Percentiles rank a stretch among this genome's conserved stretches.
These are phyloP conservation scores for Chrysolina oricalcia DNA, from an alignment of 2,888 invertebrate species.

Conservation along the genomic window DNA sequence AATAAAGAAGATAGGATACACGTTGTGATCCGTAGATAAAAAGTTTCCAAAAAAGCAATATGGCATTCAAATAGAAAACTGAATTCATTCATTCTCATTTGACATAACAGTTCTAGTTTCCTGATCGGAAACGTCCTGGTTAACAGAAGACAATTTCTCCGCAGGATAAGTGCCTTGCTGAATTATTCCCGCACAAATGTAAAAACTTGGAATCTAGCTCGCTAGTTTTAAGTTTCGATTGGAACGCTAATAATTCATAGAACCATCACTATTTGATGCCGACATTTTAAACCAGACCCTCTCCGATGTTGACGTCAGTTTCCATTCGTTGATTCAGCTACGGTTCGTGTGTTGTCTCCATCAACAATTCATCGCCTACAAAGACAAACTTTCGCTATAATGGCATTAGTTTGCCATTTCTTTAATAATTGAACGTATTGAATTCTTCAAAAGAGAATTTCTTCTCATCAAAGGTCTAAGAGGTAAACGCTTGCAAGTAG, in stretches of 20 bases:
- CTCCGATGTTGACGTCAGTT: conserved; percentile 63
- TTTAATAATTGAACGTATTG: conserved; percentile 59
- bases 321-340: conserved; percentile 65
- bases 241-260: conserved; percentile 65
- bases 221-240: conserved; percentile 66
- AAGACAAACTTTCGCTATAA: conserved; percentile 61
- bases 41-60: too few species aligned
- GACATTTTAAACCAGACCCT: conserved; percentile 65
- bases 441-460: conserved; percentile 56
- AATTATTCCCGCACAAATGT: conserved; percentile 63
- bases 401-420: conserved; percentile 53
- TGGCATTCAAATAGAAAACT: too few species aligned
- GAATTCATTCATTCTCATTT: too few species aligned
- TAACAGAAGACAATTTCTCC: too few species aligned
- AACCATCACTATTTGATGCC: conserved; percentile 64
- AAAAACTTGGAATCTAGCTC: conserved; percentile 60
- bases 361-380: conserved; percentile 65
- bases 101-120: too few species aligned
- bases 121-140: too few species aligned
- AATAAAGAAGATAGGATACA: too few species aligned
- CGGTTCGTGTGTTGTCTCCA: conserved; percentile 65
- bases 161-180: conserved; percentile 51
- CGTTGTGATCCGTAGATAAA: too few species aligned
- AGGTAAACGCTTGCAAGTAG: not conserved
- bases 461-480: conserved; percentile 52